Evolutionary conservation across 2,113 vertebrate genomes (phyloP).

Genomic region (Thunnus maccoyii): DNA sequence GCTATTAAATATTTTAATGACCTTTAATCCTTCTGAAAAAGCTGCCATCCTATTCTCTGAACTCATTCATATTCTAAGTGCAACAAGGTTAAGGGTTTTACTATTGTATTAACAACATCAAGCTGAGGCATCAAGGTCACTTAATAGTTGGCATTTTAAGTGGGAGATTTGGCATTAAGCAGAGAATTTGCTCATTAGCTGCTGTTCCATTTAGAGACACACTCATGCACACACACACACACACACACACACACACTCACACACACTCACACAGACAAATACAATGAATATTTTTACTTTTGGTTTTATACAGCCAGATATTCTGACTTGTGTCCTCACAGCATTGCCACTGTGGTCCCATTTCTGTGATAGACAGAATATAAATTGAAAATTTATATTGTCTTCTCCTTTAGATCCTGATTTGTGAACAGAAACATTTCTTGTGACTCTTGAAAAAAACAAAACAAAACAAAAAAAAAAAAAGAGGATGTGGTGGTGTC

Average conservation of each 20-base stretch:
- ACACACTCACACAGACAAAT: slow-evolving; percentile 5
- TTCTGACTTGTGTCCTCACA: slow-evolving; percentile 66
- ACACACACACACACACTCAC: background rate
- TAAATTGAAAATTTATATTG: slow-evolving; percentile 84
- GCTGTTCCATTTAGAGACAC: background rate
- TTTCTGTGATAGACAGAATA: slow-evolving; percentile 82
- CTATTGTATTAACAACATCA: slow-evolving; percentile 29
- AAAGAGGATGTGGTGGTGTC: slow-evolving; percentile 32
- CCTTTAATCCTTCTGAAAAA: slow-evolving; percentile 23
- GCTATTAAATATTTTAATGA: slow-evolving; percentile 47
- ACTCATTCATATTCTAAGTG: slow-evolving; percentile 17
- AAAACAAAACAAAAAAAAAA: background rate
- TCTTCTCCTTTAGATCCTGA: slow-evolving; percentile 71
- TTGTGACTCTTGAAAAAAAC: slow-evolving; percentile 35
- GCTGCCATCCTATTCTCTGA: background rate
- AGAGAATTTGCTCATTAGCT: slow-evolving; percentile 16
- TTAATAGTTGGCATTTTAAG: slow-evolving; percentile 21
- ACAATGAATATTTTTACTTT: slow-evolving; percentile 46
- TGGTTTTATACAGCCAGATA: slow-evolving; percentile 49
- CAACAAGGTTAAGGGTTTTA: slow-evolving; percentile 32
- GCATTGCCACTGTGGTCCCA: slow-evolving; percentile 53
- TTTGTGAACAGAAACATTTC: slow-evolving; percentile 70
- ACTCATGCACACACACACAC: background rate
- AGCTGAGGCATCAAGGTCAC: slow-evolving; percentile 33
- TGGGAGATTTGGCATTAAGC: slow-evolving; percentile 13